Evolutionary conservation across 2,113 vertebrate genomes (phyloP), one percentile per base, ranked within the genome.

Genomic region (Nematolebias whitei): DNA sequence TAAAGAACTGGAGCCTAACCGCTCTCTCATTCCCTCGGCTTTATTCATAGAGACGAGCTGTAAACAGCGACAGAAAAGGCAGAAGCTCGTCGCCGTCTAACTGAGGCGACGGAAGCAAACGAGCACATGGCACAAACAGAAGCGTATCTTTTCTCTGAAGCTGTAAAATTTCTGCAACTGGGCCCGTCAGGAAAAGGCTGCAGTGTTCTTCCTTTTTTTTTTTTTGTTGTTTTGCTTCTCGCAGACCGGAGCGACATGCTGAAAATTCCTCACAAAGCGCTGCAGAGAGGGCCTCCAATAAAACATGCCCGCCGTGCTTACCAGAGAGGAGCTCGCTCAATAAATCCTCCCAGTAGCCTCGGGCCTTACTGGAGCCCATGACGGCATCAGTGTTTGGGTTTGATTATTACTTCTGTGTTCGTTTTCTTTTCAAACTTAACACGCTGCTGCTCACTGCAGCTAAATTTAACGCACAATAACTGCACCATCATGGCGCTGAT

Each of bases 231-330:
- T n/a, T n/a, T n/a, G n/a, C 57, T 45, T 76, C 69, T 82, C 23
- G 26, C 73, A 68, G 77, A 76, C 68, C 60, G 44, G 38, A 73
- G 76, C 51, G 49, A 71, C 69, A 66, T 74, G 86, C 74, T 85
- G 90, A 91, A 91, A 90, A 90, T 91, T 92, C 89, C 87, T 90
- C 68, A 82, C 74, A 84, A 87, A 86, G 83, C 86, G 82, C 85
- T 74, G 80, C 84, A 90, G 82, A 77, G 85, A 87, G 84, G 71
- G 79, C 77, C 79, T 86, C 85, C 71, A 80, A 86, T 89, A 87
- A 89, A 90, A 62, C 32, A 35, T 5, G 32, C 32, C 32, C 32
- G 32, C 32, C 32, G 41, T 14, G 20, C 83, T 88, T 82, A 79
- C 79, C 88, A 84, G 80, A 85, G 83, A 85, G 90, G 88, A 92